Evolutionary conservation across 2,888 invertebrate species (phyloP).

Genomic region (Limnephilus rhombicus): DNA sequence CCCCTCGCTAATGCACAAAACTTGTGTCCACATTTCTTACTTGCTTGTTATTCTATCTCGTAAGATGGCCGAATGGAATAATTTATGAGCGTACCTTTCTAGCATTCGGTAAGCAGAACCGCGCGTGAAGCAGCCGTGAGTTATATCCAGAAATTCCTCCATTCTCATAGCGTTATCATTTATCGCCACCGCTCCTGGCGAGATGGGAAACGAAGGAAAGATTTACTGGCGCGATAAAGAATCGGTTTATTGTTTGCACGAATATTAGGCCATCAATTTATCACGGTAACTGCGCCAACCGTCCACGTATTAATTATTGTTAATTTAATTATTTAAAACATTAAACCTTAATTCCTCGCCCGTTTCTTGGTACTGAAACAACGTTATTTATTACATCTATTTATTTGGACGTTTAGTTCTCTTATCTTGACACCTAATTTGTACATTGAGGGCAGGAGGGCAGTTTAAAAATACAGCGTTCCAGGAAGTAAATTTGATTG

Average conservation of each 20-base stretch:
- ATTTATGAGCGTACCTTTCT: slow-evolving; percentile 13
- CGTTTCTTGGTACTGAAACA: neutral
- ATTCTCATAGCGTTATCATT: slow-evolving; percentile 27
- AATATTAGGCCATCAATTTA: slow-evolving; percentile 18
- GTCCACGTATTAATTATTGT: slow-evolving; percentile 16
- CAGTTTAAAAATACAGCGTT: neutral
- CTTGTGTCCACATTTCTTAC: neutral
- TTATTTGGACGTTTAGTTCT: neutral
- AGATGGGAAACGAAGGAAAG: slow-evolving; percentile 18
- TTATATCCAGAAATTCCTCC: slow-evolving; percentile 27
- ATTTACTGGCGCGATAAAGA: slow-evolving; percentile 33
- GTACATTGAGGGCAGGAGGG: neutral
- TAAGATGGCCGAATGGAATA: neutral
- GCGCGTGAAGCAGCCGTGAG: neutral
- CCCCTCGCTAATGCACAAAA: neutral
- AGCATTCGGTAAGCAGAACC: neutral
- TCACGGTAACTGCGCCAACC: neutral
- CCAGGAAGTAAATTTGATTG: neutral
- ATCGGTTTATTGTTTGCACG: slow-evolving; percentile 17
- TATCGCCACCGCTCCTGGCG: slow-evolving; percentile 23
- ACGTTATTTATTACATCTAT: neutral
- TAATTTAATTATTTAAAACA: slow-evolving; percentile 19
- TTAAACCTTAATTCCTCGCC: slow-evolving; percentile 1
- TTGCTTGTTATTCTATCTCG: slow-evolving; percentile 15
- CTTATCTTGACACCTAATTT: neutral